A percentile compares a stretch with the other conserved stretches of the same genome.
These are phyloP conservation scores for Zosterops lateralis DNA, from an alignment of 2,113 vertebrate species.

Conservation along the genomic window DNA sequence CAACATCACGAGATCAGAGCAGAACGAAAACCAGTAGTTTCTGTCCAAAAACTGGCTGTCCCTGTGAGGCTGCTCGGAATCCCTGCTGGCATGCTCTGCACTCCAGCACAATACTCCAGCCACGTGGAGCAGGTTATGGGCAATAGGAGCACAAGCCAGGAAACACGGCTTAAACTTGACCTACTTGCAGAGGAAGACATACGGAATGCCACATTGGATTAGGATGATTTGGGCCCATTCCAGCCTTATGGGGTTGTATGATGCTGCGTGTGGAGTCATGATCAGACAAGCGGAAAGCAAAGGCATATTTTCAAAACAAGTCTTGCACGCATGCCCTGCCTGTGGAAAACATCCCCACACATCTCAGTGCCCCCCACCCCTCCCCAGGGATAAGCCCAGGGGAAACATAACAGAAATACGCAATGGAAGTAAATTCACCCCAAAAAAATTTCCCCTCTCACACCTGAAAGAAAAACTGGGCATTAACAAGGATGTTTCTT, in stretches of 20 bases:
- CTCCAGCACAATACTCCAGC: background rate
- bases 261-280: conserved; percentile 58
- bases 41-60: background rate
- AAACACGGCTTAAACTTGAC: conserved; percentile 81
- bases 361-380: background rate
- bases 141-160: conserved; percentile 53
- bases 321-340: conserved; percentile 62
- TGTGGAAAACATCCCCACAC: conserved; percentile 36
- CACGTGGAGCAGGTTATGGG: conserved; percentile 56
- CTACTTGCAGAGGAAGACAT: conserved; percentile 82
- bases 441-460: background rate
- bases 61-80: conserved; percentile 22
- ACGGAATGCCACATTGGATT: conserved; percentile 81
- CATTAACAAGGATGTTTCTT: background rate
- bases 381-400: background rate
- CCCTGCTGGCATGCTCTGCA: background rate
- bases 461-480: background rate
- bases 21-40: background rate
- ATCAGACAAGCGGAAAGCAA: conserved; percentile 81
- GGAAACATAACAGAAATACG: conserved; percentile 8
- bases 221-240: conserved; percentile 72
- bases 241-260: conserved; percentile 75
- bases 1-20: background rate
- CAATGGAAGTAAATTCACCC: background rate
- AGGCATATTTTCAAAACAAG: conserved; percentile 77